Evolutionary conservation across 2,888 invertebrate genomes (phyloP), one percentile per base, ranked within the genome.

Genomic region (Blera fallax): DNA sequence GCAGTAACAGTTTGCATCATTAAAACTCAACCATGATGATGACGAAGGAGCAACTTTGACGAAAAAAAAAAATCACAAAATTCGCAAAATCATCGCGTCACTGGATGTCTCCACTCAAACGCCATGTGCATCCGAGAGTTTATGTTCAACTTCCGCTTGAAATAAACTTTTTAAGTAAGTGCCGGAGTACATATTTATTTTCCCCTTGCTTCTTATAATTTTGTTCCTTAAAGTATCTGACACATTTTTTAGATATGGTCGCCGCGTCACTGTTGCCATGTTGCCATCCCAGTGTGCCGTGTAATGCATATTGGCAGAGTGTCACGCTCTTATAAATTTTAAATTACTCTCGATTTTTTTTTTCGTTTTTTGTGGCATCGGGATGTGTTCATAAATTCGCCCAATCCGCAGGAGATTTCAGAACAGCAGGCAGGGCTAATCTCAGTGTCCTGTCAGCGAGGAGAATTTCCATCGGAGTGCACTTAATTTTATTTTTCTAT

Each of bases 91-190:
- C 80, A 80, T 70, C 69, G 64, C 84, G 40, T 74, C 73, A 73
- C 60, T 81, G 54, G 76, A 74, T 81, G 67, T 52, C 43, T 73
- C 78, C 67, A 62, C 72, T 78, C 78, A 62, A 83, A 65, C 73
- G 73, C 78, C 83, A 84, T 84, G 64, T 84, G 84, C 74, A 80
- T 74, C 84, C 69, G 69, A 74, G 70, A 64, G 69, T 80, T 84
- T 80, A 84, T 80, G 73, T 84, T 74, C 74, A 84, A 74, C 84
- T 84, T 84, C 80, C 80, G 84, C 84, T 80, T 80, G 80, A 80
- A 80, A 84, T 84, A 80, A 74, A 84, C 84, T 84, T 84, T 84
- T 84, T 72, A 50, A 34, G 62, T 54, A 74, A 50, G 50, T 60
- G 16, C 16, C 16, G 18, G 4, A 14, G 50, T 50, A 62, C 43